Evolutionary conservation across 2,113 vertebrate genomes (phyloP).

Genomic region (Chrysochloris asiatica): DNA sequence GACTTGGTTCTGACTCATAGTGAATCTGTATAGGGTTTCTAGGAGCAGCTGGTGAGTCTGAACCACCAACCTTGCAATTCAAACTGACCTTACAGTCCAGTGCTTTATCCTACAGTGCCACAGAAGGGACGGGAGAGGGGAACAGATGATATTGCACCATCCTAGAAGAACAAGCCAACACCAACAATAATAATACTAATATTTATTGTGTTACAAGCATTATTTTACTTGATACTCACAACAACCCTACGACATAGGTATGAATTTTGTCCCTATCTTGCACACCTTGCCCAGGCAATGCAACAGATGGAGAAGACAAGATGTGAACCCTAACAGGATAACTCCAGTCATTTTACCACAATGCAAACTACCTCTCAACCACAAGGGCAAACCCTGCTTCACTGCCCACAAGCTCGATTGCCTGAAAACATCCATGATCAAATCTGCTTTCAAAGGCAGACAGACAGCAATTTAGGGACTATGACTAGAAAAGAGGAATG

Average conservation of each 20-base stretch:
- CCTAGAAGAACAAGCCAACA: conserved; percentile 11
- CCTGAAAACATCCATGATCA: background rate
- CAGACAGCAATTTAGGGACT: background rate
- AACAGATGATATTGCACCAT: background rate
- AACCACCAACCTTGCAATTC: too few species aligned
- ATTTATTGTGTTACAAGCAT: background rate
- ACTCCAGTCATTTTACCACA: background rate
- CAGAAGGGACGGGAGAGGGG: background rate
- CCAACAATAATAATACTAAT: background rate
- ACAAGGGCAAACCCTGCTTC: background rate
- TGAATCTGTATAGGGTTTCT: too few species aligned
- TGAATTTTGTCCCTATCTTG: background rate
- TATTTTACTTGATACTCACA: background rate
- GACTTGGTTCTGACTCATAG: too few species aligned
- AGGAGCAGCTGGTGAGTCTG: too few species aligned
- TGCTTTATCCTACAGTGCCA: too few species aligned
- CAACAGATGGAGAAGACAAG: background rate
- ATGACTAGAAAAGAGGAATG: background rate
- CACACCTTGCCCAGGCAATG: background rate
- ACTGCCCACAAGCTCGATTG: background rate
- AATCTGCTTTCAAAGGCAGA: background rate
- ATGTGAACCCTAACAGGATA: background rate
- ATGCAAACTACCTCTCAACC: background rate
- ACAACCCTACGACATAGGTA: background rate
- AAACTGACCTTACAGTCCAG: too few species aligned